Conservation (phyloP, 2,888 invertebrate genomes). For the Pollenia labialis region DNA sequence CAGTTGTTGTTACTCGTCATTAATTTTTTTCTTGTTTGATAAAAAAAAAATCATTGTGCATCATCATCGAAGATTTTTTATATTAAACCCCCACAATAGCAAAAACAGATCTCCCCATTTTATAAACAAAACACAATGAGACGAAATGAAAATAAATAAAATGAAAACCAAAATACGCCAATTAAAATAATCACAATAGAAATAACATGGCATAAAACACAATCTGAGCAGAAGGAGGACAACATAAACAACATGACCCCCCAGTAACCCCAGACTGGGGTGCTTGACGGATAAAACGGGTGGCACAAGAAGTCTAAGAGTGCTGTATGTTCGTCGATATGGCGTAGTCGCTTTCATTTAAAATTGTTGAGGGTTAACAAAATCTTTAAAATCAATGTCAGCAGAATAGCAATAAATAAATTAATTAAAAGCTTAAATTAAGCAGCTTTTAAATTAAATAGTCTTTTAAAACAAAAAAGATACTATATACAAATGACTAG, state of each 20-base stretch:
- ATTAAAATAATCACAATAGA: constrained; percentile 45
- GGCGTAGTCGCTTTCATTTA: constrained; percentile 29
- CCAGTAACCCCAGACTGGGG: background rate
- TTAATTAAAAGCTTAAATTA: background rate
- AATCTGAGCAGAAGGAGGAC: constrained; percentile 23
- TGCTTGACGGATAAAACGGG: background rate
- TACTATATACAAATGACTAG: background rate
- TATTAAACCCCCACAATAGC: background rate
- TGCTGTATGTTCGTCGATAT: constrained; percentile 10
- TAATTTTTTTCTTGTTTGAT: background rate
- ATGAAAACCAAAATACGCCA: constrained; percentile 17
- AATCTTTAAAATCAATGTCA: constrained; percentile 47
- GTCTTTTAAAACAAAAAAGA: background rate
- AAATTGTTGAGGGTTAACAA: constrained; percentile 19
- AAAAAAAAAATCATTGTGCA: constrained; percentile 1
- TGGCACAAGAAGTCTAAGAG: constrained; percentile 6
- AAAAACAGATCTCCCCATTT: constrained; percentile 5
- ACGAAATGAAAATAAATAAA: constrained; percentile 36
- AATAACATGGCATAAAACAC: constrained; percentile 41
- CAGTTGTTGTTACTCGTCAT: background rate
- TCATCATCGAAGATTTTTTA: background rate
- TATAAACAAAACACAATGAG: constrained; percentile 4
- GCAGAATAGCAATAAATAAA: background rate
- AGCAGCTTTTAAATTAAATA: background rate
- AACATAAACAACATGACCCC: constrained; percentile 51